Percentiles rank a stretch among this genome's conserved stretches.
Conservation (phyloP, 2,113 vertebrate species). For the Psammodynastes pulverulentus region DNA sequence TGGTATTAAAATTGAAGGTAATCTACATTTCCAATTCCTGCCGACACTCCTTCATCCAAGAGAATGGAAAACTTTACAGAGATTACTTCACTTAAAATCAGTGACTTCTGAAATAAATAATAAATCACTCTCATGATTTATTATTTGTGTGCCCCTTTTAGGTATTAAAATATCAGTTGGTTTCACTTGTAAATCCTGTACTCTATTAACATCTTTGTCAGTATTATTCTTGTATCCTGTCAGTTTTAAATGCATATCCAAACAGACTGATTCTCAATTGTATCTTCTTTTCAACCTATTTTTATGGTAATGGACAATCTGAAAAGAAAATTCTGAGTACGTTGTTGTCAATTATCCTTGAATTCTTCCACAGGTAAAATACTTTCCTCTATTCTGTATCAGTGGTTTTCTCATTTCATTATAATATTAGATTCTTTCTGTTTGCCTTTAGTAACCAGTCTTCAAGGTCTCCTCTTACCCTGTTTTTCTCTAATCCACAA, state of each 20-base stretch:
- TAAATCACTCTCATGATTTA: not conserved
- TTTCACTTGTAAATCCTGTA: not conserved
- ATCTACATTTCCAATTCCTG: not conserved
- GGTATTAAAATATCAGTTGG: not conserved
- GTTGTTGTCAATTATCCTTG: not conserved
- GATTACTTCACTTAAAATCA: not conserved
- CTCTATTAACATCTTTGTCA: not conserved
- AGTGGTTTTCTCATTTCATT: not conserved
- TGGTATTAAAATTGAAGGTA: not conserved
- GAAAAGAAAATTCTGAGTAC: not conserved
- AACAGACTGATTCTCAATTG: not conserved
- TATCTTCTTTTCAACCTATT: not conserved
- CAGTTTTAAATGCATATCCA: not conserved
- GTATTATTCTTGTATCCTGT: not conserved
- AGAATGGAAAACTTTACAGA: not conserved
- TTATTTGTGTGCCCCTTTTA: not conserved
- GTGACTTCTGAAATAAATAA: not conserved
- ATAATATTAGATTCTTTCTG: not conserved
- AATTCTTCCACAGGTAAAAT: not conserved
- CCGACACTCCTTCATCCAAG: not conserved
- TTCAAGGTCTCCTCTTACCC: not conserved
- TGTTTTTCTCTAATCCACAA: not conserved
- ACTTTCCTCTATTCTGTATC: not conserved
- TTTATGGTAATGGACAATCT: not conserved
- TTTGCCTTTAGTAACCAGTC: not conserved